Base-by-base conservation (phyloP, 2,113 vertebrate genomes). In the Noctilio leporinus region DNA sequence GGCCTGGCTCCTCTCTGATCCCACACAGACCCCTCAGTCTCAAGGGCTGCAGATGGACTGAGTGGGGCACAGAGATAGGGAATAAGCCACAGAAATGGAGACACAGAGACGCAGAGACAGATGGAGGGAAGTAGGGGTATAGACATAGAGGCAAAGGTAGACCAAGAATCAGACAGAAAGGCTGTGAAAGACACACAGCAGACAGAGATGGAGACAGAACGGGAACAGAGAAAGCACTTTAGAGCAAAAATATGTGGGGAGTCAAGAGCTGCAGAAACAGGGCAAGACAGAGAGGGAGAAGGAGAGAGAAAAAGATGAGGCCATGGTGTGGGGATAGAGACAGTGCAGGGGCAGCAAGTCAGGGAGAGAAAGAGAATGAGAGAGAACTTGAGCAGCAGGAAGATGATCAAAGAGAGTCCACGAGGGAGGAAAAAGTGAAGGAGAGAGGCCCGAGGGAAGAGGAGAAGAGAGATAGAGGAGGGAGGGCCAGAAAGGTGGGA, bases 301-400 rank as follows among this genome's bases (percentile, higher is more conserved):
- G 9, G n/a, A 45, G 2, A 77, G 20, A 15, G n/a, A 45, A 45
- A 16, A 43, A 45, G 47, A 12, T 49, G 38, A 64, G 80, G 20
- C 40, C 20, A 5, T 0, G 1, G 17, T 1, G 3, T 9, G 4
- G 57, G 45, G 20, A 28, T 14, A 4, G 26, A n/a, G 7, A 28
- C 16, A 7, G 26, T 1, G 19, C 67, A 49, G 51, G 65, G 17
- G 62, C n/a, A 65, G 70, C 40, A 33, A n/a, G 15, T 17, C 4
- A 14, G 70, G 19, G 40, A 75, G 40, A 22, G 28, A 80, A 47
- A 57, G 28, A 80, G 53, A 57, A n/a, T 4, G 6, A 30, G 86
- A 38, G 26, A 43, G 38, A 35, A 17, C 14, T 67, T 5, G 47
- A 76, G 69, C 33, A 28, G 40, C 69, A 55, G 40, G 26, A 20